Evolutionary conservation across 2,888 invertebrate genomes (phyloP), one percentile per base, ranked within the genome.

Genomic region (Hydroisotoma schaefferi): DNA sequence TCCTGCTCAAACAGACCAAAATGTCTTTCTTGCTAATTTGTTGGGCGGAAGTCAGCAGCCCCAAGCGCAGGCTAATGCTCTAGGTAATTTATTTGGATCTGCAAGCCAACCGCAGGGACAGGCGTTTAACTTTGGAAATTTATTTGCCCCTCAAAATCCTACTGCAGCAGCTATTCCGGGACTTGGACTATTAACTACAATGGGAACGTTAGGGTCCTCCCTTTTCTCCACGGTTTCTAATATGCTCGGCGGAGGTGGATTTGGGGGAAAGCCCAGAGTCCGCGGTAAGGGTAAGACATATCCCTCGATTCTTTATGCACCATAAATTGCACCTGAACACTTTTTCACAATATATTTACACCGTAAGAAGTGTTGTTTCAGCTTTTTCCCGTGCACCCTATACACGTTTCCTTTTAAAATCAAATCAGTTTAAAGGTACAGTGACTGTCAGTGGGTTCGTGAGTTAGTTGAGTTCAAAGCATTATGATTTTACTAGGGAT

Each of bases 191-290:
- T 26, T 69, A 8, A 62, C 65, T 4, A 65, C 65, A 8, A 48
- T 72, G n/a, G 68, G 63, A 10, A 59, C 52, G 22, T 40, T 72
- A 2, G 72, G 68, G n/a, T 57, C 68, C 2, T 60, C 67, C 6
- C 18, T 70, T 1, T 53, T 64, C 18, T 60, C 64, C 12, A 59
- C 66, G 2, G 59, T 67, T 12, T 64, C 69, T n/a, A 60, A 57
- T 38, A 53, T 65, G 12, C 56, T 71, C 27, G 57, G 64, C 43
- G 69, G 67, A n/a, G 63, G 52, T 54, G 60, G 55, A 29, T 52
- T 49, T 12, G 65, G 68, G 51, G 70, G 70, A 29, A 67, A 66
- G 47, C 69, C 72, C 12, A 46, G 69, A 60, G 70, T 72, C 20
- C 59, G 72, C 62, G 71, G 71, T 71, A 63, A 67, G 56, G 40